These are phyloP conservation scores for Cepaea nemoralis DNA, from an alignment of 1,140 invertebrate genomes.

Conservation along the genomic window DNA sequence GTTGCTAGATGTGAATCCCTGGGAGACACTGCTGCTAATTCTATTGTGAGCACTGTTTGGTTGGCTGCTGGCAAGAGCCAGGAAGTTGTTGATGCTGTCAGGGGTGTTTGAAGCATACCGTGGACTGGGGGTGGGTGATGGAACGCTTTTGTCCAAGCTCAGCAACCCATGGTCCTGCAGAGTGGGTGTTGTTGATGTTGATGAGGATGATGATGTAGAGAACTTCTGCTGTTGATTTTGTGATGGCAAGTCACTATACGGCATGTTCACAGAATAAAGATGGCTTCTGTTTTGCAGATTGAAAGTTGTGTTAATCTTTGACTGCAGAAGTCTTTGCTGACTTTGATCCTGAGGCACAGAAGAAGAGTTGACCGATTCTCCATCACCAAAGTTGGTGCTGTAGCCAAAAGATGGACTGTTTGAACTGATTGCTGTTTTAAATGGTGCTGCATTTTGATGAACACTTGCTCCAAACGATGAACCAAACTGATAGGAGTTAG, in stretches of 20 bases:
- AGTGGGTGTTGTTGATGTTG: constrained; percentile 11
- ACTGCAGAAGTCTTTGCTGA: not conserved
- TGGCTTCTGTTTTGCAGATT: not conserved
- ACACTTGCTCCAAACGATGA: not conserved
- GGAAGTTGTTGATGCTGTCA: constrained; percentile 26
- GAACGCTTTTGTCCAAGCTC: not conserved
- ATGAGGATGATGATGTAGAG: constrained; percentile 10
- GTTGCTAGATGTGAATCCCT: not conserved
- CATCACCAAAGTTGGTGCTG: not conserved
- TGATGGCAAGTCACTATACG: not conserved
- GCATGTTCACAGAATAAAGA: not conserved
- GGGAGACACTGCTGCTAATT: not conserved
- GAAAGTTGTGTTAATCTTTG: not conserved
- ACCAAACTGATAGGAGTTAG: not conserved
- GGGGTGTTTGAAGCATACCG: constrained; percentile 11
- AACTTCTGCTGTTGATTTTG: constrained; percentile 12
- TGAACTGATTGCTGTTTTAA: constrained; percentile 8
- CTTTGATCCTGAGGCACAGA: constrained; percentile 18
- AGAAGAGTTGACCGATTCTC: constrained; percentile 8
- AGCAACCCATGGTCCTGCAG: not conserved
- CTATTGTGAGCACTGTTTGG: not conserved
- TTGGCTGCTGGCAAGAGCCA: constrained; percentile 16
- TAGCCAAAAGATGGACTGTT: not conserved
- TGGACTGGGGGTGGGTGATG: constrained; percentile 16
- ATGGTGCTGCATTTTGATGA: not conserved